Conservation (phyloP, 2,888 invertebrate species). For the Luperina nickerlii region DNA sequence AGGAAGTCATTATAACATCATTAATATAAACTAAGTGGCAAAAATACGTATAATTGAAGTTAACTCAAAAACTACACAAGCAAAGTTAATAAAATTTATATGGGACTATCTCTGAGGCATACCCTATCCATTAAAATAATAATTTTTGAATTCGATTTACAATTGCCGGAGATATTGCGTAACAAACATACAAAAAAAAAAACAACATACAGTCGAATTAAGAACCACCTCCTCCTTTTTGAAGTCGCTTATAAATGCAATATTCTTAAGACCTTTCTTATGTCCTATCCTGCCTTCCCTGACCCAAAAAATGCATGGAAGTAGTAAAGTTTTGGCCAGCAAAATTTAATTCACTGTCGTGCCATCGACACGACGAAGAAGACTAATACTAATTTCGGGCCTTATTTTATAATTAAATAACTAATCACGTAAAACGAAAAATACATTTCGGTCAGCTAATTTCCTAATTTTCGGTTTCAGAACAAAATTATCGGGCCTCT, state of each 20-base stretch:
- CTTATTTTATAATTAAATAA: not conserved
- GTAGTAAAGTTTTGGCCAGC: not conserved
- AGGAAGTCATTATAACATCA: no score
- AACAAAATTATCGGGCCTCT: constrained; percentile 39
- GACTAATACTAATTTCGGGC: not conserved
- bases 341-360: not conserved
- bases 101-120: no score
- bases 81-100: no score
- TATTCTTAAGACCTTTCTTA: not conserved
- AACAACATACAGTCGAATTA: no score
- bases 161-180: no score
- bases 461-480: constrained; percentile 36
- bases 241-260: not conserved
- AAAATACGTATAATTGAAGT: no score
- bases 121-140: no score
- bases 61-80: no score
- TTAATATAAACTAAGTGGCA: no score
- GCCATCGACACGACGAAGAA: not conserved
- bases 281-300: not conserved
- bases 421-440: constrained; percentile 14
- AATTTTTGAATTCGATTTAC: no score
- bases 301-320: not conserved
- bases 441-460: constrained; percentile 24
- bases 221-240: no score
- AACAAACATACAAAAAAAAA: no score